These are phyloP conservation scores for Drosophila burlai DNA, from an alignment of 1,140 invertebrate genomes.

Conservation along the genomic window DNA sequence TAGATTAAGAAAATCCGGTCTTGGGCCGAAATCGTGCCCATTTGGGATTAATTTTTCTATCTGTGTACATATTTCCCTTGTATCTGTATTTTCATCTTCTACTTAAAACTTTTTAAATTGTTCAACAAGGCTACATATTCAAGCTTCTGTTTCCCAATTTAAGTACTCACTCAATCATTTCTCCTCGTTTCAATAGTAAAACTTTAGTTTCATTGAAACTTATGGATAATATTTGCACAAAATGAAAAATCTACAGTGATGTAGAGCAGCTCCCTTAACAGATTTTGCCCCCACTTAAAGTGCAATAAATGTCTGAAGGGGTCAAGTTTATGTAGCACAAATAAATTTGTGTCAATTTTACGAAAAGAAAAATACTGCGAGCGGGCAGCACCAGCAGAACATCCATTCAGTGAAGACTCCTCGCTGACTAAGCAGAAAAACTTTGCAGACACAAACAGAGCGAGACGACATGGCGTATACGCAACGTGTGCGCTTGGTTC, in stretches of 20 bases:
- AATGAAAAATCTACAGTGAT: conserved; percentile 8
- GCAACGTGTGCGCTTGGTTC: conserved; percentile 36
- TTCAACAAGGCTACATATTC: not conserved
- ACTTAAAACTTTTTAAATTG: not conserved
- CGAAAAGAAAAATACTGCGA: conserved; percentile 41
- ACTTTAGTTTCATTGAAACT: conserved; percentile 2
- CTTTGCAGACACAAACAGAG: conserved; percentile 47
- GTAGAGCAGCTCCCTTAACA: not conserved
- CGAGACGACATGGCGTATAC: conserved; percentile 53
- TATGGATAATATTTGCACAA: conserved; percentile 15
- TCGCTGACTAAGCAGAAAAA: conserved; percentile 62
- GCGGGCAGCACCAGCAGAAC: conserved; percentile 3
- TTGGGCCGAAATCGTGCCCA: too few relatives aligned
- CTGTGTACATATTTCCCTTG: too few relatives aligned
- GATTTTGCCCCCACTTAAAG: conserved; percentile 2
- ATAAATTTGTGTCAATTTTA: conserved; percentile 46
- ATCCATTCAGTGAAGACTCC: conserved; percentile 5
- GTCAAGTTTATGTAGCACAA: conserved; percentile 37
- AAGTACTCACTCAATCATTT: not conserved
- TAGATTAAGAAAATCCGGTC: too few relatives aligned
- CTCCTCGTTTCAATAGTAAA: not conserved
- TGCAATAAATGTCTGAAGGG: conserved; percentile 45
- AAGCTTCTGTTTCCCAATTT: not conserved
- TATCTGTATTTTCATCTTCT: too few relatives aligned
- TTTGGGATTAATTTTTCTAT: too few relatives aligned